A percentile compares a stretch with the other conserved stretches of the same genome.
Evolutionary conservation across 1,140 invertebrate genomes (phyloP).

Genomic region (Temnothorax curvispinosus): DNA sequence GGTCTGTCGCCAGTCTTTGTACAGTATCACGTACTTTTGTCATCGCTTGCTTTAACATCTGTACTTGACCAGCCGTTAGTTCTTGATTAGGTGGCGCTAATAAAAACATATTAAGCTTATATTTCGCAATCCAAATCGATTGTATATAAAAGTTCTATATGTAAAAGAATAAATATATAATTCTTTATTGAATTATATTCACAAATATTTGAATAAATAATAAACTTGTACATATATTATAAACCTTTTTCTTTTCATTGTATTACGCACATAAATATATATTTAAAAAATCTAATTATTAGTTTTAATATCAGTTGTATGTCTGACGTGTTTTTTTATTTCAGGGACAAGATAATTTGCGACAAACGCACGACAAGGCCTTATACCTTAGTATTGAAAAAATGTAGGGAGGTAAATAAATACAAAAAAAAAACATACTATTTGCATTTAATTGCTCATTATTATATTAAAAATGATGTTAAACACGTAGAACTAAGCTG

Average conservation of each 20-base stretch:
- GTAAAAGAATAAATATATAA: slow-evolving; percentile 7
- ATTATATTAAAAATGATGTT: not conserved
- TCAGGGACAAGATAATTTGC: not conserved
- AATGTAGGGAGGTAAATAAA: not conserved
- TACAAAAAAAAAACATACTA: not conserved
- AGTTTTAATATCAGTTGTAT: not conserved
- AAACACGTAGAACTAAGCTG: not conserved
- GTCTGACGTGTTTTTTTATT: not conserved
- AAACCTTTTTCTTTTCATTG: not conserved
- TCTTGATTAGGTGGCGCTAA: slow-evolving; percentile 88
- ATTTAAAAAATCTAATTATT: not conserved
- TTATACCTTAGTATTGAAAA: not conserved
- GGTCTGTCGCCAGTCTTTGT: slow-evolving; percentile 92
- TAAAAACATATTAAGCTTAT: slow-evolving; percentile 71
- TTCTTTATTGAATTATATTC: not conserved
- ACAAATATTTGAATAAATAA: not conserved
- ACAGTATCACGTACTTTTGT: slow-evolving; percentile 91
- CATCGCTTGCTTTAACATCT: slow-evolving; percentile 89
- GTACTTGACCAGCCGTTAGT: slow-evolving; percentile 88
- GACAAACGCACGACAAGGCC: not conserved
- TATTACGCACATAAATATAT: not conserved
- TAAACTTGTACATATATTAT: not conserved
- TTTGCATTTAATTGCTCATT: not conserved
- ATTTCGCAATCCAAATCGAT: not conserved
- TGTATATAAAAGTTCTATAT: not conserved